These are phyloP conservation scores for Sebastes minor DNA, from an alignment of 2,797 vertebrate species.

Conservation along the genomic window DNA sequence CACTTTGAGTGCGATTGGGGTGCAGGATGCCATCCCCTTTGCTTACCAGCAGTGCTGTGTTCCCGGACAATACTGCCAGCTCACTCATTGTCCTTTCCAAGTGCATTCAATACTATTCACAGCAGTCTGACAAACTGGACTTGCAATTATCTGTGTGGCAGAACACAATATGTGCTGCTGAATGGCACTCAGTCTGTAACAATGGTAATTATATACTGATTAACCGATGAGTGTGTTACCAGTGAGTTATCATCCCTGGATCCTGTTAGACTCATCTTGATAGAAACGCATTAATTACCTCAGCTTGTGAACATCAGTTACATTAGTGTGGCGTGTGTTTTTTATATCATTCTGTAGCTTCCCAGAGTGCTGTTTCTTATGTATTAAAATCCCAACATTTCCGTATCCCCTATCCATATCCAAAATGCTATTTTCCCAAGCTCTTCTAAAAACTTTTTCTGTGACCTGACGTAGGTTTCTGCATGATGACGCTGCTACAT, in stretches of 20 bases:
- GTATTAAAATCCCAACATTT: no score
- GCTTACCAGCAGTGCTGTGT: background rate
- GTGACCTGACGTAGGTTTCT: no score
- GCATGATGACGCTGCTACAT: no score
- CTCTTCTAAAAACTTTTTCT: no score
- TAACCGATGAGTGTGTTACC: background rate
- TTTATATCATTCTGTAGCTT: background rate
- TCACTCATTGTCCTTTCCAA: conserved; percentile 17
- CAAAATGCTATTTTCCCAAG: no score
- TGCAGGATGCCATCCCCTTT: background rate
- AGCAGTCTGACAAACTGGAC: background rate
- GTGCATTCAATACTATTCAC: conserved; percentile 12
- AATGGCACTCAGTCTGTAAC: background rate
- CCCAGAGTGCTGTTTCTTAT: background rate
- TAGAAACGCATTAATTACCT: background rate
- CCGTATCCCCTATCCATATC: no score
- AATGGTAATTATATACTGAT: background rate
- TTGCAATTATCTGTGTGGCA: background rate
- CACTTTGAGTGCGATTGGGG: background rate
- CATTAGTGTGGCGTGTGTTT: background rate
- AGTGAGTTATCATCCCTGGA: background rate
- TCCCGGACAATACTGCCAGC: background rate
- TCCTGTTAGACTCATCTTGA: background rate
- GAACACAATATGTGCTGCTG: background rate
- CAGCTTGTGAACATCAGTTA: background rate